Conservation (phyloP, 2,888 invertebrate species). For the Ichneumon xanthorius region DNA sequence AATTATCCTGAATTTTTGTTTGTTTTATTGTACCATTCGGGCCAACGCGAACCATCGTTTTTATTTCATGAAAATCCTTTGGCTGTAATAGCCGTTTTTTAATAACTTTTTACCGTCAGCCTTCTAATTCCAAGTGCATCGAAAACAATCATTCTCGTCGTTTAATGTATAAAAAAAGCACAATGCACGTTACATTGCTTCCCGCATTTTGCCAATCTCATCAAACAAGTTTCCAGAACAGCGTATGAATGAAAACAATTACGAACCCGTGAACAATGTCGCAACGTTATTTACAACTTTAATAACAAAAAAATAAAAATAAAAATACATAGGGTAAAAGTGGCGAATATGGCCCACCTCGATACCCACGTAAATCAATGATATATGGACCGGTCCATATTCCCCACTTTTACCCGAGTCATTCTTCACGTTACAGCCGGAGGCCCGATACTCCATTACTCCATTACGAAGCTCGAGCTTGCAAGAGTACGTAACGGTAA, state of each 20-base stretch:
- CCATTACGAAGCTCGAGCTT: slow-evolving; percentile 17
- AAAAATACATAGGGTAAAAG: background rate
- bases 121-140: background rate
- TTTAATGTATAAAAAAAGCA: no score
- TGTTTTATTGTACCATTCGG: no score
- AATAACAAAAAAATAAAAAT: background rate
- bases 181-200: no score
- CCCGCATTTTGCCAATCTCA: background rate
- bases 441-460: background rate
- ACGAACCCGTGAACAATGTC: background rate
- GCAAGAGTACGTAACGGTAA: slow-evolving; percentile 10
- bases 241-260: background rate
- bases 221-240: background rate
- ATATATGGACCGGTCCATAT: no score
- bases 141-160: no score
- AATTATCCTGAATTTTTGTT: background rate
- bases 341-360: no score
- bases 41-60: background rate
- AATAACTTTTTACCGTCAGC: background rate
- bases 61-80: background rate
- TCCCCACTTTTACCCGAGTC: background rate
- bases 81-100: background rate
- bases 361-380: no score
- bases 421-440: background rate
- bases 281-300: background rate